Percentiles rank a stretch among this genome's conserved stretches.
Conservation (phyloP, 2,888 invertebrate genomes). For the Vesta saturnalis region DNA sequence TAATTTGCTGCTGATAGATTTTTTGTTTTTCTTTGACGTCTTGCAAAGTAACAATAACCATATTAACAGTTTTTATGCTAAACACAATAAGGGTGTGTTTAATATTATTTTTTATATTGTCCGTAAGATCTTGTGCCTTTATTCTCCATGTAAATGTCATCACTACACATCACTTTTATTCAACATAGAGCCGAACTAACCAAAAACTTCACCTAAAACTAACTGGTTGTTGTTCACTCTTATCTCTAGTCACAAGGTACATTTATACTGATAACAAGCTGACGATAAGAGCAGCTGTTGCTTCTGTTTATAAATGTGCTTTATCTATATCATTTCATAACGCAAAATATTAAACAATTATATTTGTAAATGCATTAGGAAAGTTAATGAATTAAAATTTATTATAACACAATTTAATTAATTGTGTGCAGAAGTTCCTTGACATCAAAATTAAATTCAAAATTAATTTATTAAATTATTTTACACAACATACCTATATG, state of each 20-base stretch:
- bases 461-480: background rate
- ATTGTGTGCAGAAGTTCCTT: background rate
- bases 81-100: conserved; percentile 41
- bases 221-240: background rate
- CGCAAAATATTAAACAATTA: background rate
- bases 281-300: conserved; percentile 37
- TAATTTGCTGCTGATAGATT: conserved; percentile 10
- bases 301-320: conserved; percentile 25
- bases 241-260: conserved; percentile 35
- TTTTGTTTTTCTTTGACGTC: conserved; percentile 23
- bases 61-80: conserved; percentile 49
- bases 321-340: conserved; percentile 2
- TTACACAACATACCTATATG: background rate
- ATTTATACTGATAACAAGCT: conserved; percentile 22
- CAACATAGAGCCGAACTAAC: conserved; percentile 1
- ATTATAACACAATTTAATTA: background rate
- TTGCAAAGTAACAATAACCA: conserved; percentile 46
- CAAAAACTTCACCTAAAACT: conserved; percentile 11
- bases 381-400: background rate
- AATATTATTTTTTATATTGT: conserved; percentile 45
- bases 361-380: background rate
- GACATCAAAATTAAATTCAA: background rate
- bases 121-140: conserved; percentile 44
- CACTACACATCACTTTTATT: conserved; percentile 18
- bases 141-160: conserved; percentile 43